phyloP scores from a whole-genome alignment of 2,797 vertebrate genomes.

The Sternarchorhynchus goeldii region DNA sequence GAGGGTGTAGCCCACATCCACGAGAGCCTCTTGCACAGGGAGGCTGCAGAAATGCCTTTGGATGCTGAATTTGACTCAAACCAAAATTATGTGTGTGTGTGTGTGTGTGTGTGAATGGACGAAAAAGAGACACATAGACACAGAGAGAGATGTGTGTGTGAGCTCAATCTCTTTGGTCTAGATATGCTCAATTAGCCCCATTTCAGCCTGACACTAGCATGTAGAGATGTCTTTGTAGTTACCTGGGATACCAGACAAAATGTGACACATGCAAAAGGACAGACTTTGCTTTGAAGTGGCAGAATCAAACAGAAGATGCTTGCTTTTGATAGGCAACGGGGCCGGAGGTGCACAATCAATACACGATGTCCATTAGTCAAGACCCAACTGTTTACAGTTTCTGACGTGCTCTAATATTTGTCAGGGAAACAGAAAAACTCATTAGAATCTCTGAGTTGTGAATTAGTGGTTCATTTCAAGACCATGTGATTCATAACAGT shows the following conservation, averaged over 20 bases:
- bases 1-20: neutral
- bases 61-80: conserved; percentile 9
- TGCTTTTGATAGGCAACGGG: conserved; percentile 8
- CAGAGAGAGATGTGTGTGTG: too few relatives aligned
- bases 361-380: neutral
- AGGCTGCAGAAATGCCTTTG: neutral
- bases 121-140: neutral
- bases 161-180: too few relatives aligned
- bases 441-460: neutral
- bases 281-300: conserved; percentile 9
- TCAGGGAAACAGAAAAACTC: neutral
- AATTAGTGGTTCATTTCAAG: neutral
- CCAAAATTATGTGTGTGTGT: conserved; percentile 4
- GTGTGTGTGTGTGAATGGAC: conserved; percentile 6
- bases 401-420: neutral
- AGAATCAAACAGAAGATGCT: conserved; percentile 1
- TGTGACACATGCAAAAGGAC: conserved; percentile 12
- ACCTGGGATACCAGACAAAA: conserved; percentile 45
- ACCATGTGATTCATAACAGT: neutral
- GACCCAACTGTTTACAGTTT: neutral
- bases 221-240: conserved; percentile 5
- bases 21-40: neutral
- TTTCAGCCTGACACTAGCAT: neutral
- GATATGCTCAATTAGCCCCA: neutral
- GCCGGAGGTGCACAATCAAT: neutral